Conservation (phyloP, 2,888 invertebrate species). For the Ichneumoninae sp. region DNA sequence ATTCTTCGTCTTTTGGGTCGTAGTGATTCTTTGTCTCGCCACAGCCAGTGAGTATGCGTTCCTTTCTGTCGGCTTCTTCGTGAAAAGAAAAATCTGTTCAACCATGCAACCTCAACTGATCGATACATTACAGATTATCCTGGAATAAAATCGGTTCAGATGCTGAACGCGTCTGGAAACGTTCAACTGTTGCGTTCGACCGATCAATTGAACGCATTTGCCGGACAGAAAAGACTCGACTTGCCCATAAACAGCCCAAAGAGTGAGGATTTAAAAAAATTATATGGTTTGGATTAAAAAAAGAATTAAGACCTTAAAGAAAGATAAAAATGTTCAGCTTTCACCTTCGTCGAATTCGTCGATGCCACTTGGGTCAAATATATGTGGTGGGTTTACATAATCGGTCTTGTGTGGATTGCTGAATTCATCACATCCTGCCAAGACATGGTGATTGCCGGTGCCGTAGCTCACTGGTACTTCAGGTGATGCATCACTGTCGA, state of each 20-base stretch:
- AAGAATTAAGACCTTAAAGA: background rate
- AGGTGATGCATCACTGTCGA: constrained; percentile 85
- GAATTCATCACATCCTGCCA: constrained; percentile 98
- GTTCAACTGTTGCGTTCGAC: constrained; percentile 71
- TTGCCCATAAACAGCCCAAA: constrained; percentile 77
- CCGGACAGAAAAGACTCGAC: constrained; percentile 73
- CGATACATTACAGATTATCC: constrained; percentile 80
- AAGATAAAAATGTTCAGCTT: constrained; percentile 83
- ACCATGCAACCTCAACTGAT: background rate
- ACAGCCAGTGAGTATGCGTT: constrained; percentile 89
- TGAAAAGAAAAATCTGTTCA: background rate
- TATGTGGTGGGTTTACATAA: constrained; percentile 96
- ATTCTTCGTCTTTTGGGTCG: constrained; percentile 94
- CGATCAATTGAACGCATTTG: constrained; percentile 69
- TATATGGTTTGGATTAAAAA: background rate
- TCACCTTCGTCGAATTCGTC: constrained; percentile 89
- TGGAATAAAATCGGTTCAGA: constrained; percentile 78
- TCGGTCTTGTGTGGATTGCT: constrained; percentile 95
- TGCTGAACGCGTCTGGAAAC: constrained; percentile 67
- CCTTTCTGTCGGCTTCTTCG: background rate
- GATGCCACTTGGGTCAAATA: constrained; percentile 93
- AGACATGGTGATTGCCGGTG: constrained; percentile 96
- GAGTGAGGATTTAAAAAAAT: constrained; percentile 73
- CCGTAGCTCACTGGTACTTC: constrained; percentile 98
- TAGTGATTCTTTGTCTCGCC: constrained; percentile 93